Conservation (phyloP, 2,888 invertebrate genomes). For the Sylvicola cinctus region DNA sequence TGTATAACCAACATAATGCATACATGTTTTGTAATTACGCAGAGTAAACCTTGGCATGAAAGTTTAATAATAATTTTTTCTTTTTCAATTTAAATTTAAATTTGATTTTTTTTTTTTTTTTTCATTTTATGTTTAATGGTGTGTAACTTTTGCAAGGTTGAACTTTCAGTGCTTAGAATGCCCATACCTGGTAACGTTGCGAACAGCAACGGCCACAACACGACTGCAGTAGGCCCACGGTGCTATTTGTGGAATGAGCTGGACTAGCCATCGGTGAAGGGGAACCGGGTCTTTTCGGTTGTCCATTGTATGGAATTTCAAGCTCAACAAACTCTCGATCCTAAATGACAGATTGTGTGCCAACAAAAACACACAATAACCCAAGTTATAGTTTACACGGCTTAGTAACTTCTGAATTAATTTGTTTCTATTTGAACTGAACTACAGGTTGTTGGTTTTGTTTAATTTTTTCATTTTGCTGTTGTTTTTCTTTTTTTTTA, state of each 20-base stretch:
- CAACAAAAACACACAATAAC: conserved; percentile 1
- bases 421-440: not conserved
- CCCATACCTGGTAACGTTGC: conserved; percentile 67
- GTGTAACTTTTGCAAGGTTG: too few relatives aligned
- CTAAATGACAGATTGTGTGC: conserved; percentile 27
- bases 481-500: too few relatives aligned
- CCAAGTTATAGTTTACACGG: conserved; percentile 1
- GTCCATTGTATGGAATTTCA: conserved; percentile 86
- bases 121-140: too few relatives aligned
- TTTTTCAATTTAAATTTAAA: too few relatives aligned
- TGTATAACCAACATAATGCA: too few relatives aligned
- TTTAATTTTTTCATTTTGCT: too few relatives aligned
- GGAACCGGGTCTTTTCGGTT: conserved; percentile 77
- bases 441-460: not conserved
- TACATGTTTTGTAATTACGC: too few relatives aligned
- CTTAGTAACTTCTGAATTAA: not conserved
- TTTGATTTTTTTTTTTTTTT: too few relatives aligned
- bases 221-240: conserved; percentile 48
- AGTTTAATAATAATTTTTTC: too few relatives aligned
- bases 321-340: conserved; percentile 94
- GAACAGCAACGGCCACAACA: conserved; percentile 73
- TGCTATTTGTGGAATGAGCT: conserved; percentile 61
- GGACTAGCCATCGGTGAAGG: conserved; percentile 75
- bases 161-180: too few relatives aligned
- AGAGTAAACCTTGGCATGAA: too few relatives aligned